Percentiles rank a stretch among this genome's conserved stretches.
phyloP scores from a whole-genome alignment of 2,888 invertebrate genomes.

The Nasonia oneida region DNA sequence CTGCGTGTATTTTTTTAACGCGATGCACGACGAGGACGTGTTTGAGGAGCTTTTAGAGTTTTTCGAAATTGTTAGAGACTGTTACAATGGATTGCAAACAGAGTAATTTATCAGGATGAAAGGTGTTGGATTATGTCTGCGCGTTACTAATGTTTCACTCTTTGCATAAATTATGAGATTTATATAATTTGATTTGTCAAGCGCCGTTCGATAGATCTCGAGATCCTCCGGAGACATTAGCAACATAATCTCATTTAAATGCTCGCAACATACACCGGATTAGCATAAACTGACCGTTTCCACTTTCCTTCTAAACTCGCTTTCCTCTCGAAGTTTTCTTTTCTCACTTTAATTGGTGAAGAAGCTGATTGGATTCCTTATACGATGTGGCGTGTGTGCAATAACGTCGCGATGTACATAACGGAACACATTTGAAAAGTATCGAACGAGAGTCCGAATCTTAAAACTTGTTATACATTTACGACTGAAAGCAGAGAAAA shows the following conservation, averaged over 20 bases:
- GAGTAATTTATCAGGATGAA: background rate
- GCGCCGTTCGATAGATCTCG: background rate
- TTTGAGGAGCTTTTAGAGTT: no score
- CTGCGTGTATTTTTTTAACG: no score
- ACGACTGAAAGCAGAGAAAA: background rate
- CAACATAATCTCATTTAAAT: background rate
- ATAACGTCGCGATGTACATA: background rate
- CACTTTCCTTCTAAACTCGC: constrained; percentile 8
- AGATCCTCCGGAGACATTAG: background rate
- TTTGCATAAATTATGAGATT: background rate
- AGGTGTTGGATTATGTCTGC: background rate
- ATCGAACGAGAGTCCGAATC: background rate
- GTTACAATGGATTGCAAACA: no score
- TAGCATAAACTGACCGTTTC: constrained; percentile 20
- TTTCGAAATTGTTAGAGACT: no score
- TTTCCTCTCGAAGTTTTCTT: background rate
- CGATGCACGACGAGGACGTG: no score
- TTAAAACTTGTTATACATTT: background rate
- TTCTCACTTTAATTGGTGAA: background rate
- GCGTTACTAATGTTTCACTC: background rate
- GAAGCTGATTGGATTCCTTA: background rate
- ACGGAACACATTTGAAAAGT: background rate
- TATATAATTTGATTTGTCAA: constrained; percentile 7
- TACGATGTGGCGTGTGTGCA: background rate
- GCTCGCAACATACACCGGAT: background rate